Percentiles rank a stretch among this genome's conserved stretches.
Evolutionary conservation across 2,888 invertebrate species (phyloP).

Genomic region (Baccha elongata): DNA sequence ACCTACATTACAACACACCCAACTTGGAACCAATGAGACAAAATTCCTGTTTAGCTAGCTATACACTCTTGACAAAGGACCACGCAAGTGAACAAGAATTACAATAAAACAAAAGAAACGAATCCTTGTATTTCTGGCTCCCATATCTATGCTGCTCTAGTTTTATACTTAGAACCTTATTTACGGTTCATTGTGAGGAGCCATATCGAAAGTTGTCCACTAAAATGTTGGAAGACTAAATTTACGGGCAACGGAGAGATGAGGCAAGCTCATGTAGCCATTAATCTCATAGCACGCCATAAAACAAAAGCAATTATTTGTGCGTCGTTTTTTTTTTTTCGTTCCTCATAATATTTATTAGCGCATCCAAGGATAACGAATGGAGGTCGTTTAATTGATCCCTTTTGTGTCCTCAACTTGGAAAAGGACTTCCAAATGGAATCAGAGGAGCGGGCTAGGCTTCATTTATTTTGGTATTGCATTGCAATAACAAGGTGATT

Average conservation of each 20-base stretch:
- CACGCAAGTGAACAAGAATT: constrained; percentile 63
- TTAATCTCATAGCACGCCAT: constrained; percentile 78
- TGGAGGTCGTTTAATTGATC: constrained; percentile 73
- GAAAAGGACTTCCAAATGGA: constrained; percentile 21
- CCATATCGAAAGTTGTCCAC: constrained; percentile 71
- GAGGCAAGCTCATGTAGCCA: constrained; percentile 74
- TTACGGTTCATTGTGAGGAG: constrained; percentile 58
- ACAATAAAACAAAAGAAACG: constrained; percentile 73
- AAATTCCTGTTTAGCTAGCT: constrained; percentile 65
- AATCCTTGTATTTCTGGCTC: constrained; percentile 67
- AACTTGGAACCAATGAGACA: constrained; percentile 67
- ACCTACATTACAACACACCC: not conserved
- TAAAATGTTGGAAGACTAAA: constrained; percentile 47
- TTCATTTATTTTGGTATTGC: constrained; percentile 33
- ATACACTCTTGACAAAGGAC: constrained; percentile 72
- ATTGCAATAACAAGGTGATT: constrained; percentile 70
- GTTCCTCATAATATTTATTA: constrained; percentile 73
- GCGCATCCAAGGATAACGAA: constrained; percentile 74
- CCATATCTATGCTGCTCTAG: constrained; percentile 20
- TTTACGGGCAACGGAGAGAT: constrained; percentile 49
- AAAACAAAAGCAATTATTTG: constrained; percentile 78
- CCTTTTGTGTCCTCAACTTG: constrained; percentile 71
- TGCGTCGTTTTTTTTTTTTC: constrained; percentile 36
- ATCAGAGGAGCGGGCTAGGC: not conserved
- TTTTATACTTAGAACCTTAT: constrained; percentile 50